Percentiles rank a stretch among this genome's conserved stretches.
These are phyloP conservation scores for Chrysina gloriosa DNA, from an alignment of 2,888 invertebrate genomes.

Conservation along the genomic window DNA sequence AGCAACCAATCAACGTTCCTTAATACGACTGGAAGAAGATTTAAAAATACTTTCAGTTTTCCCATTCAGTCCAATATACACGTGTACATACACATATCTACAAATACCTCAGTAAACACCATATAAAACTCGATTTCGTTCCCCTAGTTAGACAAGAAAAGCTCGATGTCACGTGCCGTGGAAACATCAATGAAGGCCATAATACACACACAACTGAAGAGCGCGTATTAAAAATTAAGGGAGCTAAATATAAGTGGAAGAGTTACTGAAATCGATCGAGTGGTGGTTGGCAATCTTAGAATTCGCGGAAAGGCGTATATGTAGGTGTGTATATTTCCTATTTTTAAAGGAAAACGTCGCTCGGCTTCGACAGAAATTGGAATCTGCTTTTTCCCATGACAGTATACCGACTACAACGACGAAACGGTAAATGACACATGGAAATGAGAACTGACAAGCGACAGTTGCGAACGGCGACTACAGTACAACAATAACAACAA, in stretches of 20 bases:
- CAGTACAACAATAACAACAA: not conserved
- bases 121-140: not conserved
- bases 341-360: not conserved
- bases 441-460: not conserved
- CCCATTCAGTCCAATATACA: too few relatives aligned
- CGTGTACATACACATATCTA: too few relatives aligned
- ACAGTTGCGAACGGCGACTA: not conserved
- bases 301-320: not conserved
- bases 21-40: too few relatives aligned
- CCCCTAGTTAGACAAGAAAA: not conserved
- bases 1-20: too few relatives aligned
- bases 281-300: not conserved
- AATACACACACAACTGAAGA: constrained; percentile 2
- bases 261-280: not conserved
- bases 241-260: constrained; percentile 7
- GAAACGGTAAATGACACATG: not conserved
- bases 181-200: constrained; percentile 12
- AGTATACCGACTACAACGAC: not conserved
- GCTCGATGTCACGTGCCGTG: constrained; percentile 1
- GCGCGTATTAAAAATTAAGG: constrained; percentile 9
- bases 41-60: too few relatives aligned
- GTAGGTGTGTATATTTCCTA: not conserved
- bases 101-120: not conserved
- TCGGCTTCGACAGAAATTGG: not conserved
- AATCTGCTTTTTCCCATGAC: constrained; percentile 3